phyloP scores from a whole-genome alignment of 2,888 invertebrate species.

The Rotaria macrura region DNA sequence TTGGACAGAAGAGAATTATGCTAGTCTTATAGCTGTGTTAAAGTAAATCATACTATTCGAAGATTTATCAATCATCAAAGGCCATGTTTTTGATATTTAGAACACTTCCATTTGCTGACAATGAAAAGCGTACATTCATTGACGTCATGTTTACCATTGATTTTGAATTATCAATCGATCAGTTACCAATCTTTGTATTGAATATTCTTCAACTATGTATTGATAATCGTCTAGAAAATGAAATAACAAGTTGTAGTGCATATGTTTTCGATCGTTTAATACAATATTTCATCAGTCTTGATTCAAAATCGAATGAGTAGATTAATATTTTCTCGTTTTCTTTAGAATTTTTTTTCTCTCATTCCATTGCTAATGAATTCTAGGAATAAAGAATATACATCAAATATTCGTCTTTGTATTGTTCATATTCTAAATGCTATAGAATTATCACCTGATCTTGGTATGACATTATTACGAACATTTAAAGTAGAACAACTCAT shows the following conservation, averaged over 20 bases:
- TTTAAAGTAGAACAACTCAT: neutral
- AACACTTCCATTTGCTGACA: neutral
- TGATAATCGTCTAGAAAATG: neutral
- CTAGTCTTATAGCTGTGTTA: neutral
- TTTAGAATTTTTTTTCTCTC: too few species aligned
- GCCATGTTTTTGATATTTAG: neutral
- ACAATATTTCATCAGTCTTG: neutral
- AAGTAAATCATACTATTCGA: neutral
- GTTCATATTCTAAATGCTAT: neutral
- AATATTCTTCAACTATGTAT: neutral
- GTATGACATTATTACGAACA: neutral
- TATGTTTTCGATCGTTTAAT: neutral
- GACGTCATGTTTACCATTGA: neutral
- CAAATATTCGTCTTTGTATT: neutral
- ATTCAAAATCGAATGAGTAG: neutral
- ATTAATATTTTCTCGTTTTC: too few species aligned
- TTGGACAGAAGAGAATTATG: neutral
- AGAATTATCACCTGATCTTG: neutral
- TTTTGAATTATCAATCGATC: neutral
- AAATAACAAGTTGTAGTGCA: neutral
- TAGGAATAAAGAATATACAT: slow-evolving; percentile 7
- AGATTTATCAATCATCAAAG: too few species aligned
- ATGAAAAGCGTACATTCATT: neutral
- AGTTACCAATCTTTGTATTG: neutral
- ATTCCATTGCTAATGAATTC: neutral